phyloP scores from a whole-genome alignment of 2,888 invertebrate genomes.

The Mesoligia furuncula region DNA sequence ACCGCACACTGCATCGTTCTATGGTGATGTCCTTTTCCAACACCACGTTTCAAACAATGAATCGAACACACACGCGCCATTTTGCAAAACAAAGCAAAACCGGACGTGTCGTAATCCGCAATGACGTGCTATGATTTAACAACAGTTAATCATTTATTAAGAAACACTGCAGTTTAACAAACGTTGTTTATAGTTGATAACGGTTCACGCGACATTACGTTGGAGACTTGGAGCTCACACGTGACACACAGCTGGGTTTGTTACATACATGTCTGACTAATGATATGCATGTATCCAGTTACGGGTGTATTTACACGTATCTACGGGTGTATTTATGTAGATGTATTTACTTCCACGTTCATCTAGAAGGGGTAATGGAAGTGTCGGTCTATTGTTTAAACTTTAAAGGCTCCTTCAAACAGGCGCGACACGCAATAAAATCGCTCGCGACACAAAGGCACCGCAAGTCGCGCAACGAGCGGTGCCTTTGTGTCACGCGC shows the following conservation, averaged over 20 bases:
- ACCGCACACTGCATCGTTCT: not conserved
- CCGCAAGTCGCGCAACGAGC: no score
- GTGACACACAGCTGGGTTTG: conserved; percentile 56
- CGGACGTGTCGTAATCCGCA: conserved; percentile 32
- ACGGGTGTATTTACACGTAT: not conserved
- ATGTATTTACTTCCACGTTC: conserved; percentile 24
- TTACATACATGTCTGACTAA: conserved; percentile 57
- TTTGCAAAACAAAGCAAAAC: conserved; percentile 43
- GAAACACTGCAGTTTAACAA: conserved; percentile 52
- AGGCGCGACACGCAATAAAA: no score
- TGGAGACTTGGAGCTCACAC: conserved; percentile 36
- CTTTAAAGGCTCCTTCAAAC: not conserved
- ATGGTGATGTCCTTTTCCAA: not conserved
- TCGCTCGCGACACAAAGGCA: no score
- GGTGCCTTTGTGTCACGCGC: no score
- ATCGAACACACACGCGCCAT: conserved; percentile 9
- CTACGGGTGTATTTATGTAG: conserved; percentile 2
- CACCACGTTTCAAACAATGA: conserved; percentile 3
- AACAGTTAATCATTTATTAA: conserved; percentile 55
- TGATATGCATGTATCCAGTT: conserved; percentile 36
- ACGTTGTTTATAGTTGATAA: conserved; percentile 56
- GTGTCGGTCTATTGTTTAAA: not conserved
- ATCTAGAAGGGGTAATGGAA: not conserved
- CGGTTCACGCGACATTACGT: conserved; percentile 54
- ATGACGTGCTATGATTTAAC: conserved; percentile 50